Base-by-base conservation (phyloP, 1,140 invertebrate species). In the Drosophila parabipectinata region DNA sequence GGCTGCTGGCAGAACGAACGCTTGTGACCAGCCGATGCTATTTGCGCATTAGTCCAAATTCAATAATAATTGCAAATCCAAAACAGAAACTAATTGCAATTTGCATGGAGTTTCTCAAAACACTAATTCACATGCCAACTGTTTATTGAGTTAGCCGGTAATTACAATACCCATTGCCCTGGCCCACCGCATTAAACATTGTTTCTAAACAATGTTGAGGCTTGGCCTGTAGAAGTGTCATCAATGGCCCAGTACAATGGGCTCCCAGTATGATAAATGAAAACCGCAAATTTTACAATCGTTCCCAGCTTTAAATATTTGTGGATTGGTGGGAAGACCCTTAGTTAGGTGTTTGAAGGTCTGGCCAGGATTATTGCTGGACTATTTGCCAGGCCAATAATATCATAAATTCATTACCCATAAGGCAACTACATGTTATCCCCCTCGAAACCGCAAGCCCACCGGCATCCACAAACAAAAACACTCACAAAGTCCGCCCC, bases 81-180 rank as follows among this genome's bases (percentile, higher is more conserved):
- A 68, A 39, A 47, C 62, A 39, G 28, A 61, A 76, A 61, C 62
- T 67, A 76, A 76, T 76, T 76, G 72, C 51, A 60, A 75, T 75
- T 74, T 60, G 54, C 34, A 39, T 50, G 10, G 18, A 66, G 53
- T 54, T 57, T 34, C 37, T 61, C 45, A 9, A 3, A 44, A 12
- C 44, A 21, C 12, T 56, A 56, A 44, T 54, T 28, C 28, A 30
- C 26, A 60, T 73, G 52, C 59, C 55, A 67, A 71, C 44, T 39
- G 72, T 60, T 55, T 68, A 77, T 68, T 76, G 44, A 56, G 55
- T 71, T 58, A 61, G 21, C 47, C 48, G 37, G 52, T 62, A 71
- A 75, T 74, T 74, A 56, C 55, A 74, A 78, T 58, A 37, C 32
- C 24, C 37, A 52, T 24, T 44, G 24, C 51, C 55, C 41, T 12